Evolutionary conservation across 1,140 invertebrate genomes (phyloP).

Genomic region (Euura lappo): DNA sequence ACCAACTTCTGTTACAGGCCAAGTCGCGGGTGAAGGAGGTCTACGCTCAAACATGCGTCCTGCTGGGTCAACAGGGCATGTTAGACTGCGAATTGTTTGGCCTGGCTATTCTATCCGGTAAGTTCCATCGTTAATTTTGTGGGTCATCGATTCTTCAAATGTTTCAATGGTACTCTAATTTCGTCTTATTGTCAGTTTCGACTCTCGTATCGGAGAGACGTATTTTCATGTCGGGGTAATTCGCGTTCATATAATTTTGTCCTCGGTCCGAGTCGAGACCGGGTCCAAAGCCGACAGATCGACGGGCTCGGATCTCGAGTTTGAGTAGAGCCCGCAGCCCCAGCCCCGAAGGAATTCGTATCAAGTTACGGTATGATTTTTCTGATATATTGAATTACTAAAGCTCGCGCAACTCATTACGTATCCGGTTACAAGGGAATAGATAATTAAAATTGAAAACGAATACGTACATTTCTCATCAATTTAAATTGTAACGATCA

Average conservation of each 20-base stretch:
- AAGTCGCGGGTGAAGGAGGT: slow-evolving; percentile 85
- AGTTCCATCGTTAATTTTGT: slow-evolving; percentile 40
- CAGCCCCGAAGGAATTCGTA: slow-evolving; percentile 27
- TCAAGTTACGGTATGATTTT: slow-evolving; percentile 27
- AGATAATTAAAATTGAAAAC: too few species aligned
- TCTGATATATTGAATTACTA: slow-evolving; percentile 30
- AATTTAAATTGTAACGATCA: too few species aligned
- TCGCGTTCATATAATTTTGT: background rate
- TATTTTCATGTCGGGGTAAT: background rate
- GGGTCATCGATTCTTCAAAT: background rate
- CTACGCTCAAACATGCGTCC: slow-evolving; percentile 79
- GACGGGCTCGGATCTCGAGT: background rate
- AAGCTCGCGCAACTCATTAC: slow-evolving; percentile 29
- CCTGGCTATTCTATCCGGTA: slow-evolving; percentile 80
- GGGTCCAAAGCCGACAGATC: background rate
- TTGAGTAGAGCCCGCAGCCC: slow-evolving; percentile 23
- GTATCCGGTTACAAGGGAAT: background rate
- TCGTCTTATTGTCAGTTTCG: background rate
- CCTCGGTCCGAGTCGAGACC: background rate
- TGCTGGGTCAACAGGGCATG: slow-evolving; percentile 79
- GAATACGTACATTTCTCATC: too few species aligned
- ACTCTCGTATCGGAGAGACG: background rate
- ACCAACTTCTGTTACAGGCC: slow-evolving; percentile 62
- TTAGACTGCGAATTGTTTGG: slow-evolving; percentile 85
- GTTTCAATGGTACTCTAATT: background rate